Evolutionary conservation across 2,113 vertebrate genomes (phyloP).

Genomic region (Acanthisitta chloris): DNA sequence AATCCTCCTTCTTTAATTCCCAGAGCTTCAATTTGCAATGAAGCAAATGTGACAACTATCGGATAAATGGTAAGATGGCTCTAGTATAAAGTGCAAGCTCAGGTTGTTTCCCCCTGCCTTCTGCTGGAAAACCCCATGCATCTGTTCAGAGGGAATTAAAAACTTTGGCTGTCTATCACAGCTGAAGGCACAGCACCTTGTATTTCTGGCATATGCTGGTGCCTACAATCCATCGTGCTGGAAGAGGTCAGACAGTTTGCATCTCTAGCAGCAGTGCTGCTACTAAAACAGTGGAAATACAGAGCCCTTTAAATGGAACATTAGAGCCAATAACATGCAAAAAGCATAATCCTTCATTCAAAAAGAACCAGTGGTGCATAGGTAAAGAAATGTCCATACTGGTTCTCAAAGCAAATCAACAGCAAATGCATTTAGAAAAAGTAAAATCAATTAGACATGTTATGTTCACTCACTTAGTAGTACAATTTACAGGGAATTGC

Average conservation of each 20-base stretch:
- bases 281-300: background rate
- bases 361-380: background rate
- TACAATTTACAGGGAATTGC: background rate
- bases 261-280: background rate
- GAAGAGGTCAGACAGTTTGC: background rate
- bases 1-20: slow-evolving; percentile 21
- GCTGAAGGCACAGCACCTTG: background rate
- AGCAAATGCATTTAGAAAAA: background rate
- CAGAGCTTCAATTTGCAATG: slow-evolving; percentile 10
- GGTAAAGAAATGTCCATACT: background rate
- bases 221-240: background rate
- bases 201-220: background rate
- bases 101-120: background rate
- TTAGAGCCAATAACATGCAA: background rate
- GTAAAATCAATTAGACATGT: background rate
- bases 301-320: background rate
- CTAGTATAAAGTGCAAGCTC: background rate
- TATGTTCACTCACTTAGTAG: background rate
- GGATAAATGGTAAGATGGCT: background rate
- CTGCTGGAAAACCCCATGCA: background rate
- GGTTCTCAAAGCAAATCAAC: background rate
- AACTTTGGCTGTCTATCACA: background rate
- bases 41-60: slow-evolving; percentile 1
- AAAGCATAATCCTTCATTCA: background rate
- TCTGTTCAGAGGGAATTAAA: background rate